Evolutionary conservation across 2,797 vertebrate genomes (phyloP), one percentile per base, ranked within the genome.

Genomic region (Liasis olivaceus): DNA sequence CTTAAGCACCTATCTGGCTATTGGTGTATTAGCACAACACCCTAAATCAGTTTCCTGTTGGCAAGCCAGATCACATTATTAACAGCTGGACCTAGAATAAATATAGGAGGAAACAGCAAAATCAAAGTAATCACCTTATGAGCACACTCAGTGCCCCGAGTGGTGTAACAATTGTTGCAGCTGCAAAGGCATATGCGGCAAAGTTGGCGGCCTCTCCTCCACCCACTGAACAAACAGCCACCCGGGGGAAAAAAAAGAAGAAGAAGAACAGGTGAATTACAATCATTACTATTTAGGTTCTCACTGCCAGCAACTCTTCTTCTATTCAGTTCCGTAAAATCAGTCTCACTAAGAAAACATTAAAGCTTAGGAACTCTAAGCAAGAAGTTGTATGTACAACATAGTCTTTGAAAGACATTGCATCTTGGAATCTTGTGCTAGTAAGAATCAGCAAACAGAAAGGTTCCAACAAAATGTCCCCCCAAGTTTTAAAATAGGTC

Each of bases 151-250:
- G 97, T 22, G 98, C 98, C 51, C 99, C 99, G 85, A 99, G 98
- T 0, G 99, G 99, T 0, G 99, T 99, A 95, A 99, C 98, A 93
- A 99, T 98, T 0, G 99, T 99, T 0, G 99, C 99, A 5, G 99
- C 98, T 84, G 99, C 98, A 88, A 99, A 99, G 36, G 98, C 98
- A 85, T 99, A 99, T 42, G 99, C 99, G 0, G 98, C 98, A 5
- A 99, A 99, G 97, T 99, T 99, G 95, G 99, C 98, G 56, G 95
- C 98, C 96, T 99, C 99, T 54, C 99, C 99, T 84, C 97, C 98
- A 69, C 98, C 98, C 99, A 99, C 99, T 99, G 96, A 69, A 95
- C 85, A 96, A 94, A 96, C 72, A 96, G 47, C 92, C 94, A 56
- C 20, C 72, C 95, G 95, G 94, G 94, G 95, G 42, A 81, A 0